A percentile compares a stretch with the other conserved stretches of the same genome.
Evolutionary conservation across 1,140 invertebrate genomes (phyloP).

Genomic region (Pygmarrhopalites habei): DNA sequence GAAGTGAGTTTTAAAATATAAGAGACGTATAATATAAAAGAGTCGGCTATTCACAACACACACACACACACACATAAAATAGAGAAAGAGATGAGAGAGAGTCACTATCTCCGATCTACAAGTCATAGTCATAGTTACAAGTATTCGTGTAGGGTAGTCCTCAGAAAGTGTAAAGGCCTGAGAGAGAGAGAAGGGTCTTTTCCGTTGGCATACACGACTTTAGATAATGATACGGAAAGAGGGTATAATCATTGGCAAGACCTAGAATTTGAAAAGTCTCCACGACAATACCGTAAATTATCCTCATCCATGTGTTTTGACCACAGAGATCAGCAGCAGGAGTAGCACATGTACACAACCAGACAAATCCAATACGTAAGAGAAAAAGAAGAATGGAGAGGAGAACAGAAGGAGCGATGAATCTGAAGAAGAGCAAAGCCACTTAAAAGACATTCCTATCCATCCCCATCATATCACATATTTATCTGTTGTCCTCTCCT

Average conservation of each 20-base stretch:
- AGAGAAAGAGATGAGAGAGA: no score
- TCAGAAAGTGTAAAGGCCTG: background rate
- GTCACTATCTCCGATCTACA: no score
- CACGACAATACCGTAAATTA: constrained; percentile 34
- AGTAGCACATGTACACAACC: no score
- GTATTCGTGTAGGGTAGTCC: background rate
- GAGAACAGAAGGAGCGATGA: no score
- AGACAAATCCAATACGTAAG: no score
- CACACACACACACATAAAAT: background rate
- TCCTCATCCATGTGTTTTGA: constrained; percentile 3
- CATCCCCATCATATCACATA: no score
- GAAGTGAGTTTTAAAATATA: background rate
- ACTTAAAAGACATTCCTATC: no score
- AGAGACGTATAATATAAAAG: background rate
- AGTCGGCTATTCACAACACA: background rate
- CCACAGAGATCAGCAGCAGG: no score
- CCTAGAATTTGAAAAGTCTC: constrained; percentile 31
- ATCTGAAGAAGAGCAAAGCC: no score
- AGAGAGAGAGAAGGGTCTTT: constrained; percentile 3
- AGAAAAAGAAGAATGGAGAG: no score
- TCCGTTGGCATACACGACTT: constrained; percentile 30
- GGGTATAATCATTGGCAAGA: constrained; percentile 23
- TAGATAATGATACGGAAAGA: constrained; percentile 31
- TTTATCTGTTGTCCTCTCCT: no score
- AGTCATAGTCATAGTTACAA: no score